phyloP scores from a whole-genome alignment of 2,888 invertebrate genomes.

The Leucophora obtusa region DNA sequence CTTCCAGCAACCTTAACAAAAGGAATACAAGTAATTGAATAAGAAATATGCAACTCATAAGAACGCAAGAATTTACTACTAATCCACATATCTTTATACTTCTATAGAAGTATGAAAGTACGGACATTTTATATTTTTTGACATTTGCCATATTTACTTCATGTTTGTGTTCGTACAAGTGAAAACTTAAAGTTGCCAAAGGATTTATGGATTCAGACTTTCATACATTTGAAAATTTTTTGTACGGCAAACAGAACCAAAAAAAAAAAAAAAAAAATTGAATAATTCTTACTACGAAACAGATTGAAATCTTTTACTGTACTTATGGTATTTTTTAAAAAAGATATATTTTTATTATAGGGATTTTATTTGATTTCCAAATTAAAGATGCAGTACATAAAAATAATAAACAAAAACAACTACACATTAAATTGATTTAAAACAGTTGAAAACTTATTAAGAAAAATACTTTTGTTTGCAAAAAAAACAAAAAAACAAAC shows the following conservation, averaged over 20 bases:
- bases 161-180: conserved; percentile 9
- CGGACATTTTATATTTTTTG: neutral
- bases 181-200: conserved; percentile 38
- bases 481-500: neutral
- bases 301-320: neutral
- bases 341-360: neutral
- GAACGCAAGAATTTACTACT: conserved; percentile 1
- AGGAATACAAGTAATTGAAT: neutral
- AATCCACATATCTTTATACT: neutral
- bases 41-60: conserved; percentile 1
- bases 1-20: neutral
- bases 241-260: neutral
- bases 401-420: neutral
- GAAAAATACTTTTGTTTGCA: neutral
- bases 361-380: neutral
- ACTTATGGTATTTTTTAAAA: neutral
- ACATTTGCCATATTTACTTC: neutral
- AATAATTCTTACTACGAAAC: neutral
- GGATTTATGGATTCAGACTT: conserved; percentile 45
- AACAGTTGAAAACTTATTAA: neutral
- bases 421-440: neutral
- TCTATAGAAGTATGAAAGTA: neutral
- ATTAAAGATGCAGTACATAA: neutral
- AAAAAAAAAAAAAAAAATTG: neutral
- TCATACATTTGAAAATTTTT: neutral